phyloP scores from a whole-genome alignment of 2,888 invertebrate genomes.

The Chymomyza procnemis region DNA sequence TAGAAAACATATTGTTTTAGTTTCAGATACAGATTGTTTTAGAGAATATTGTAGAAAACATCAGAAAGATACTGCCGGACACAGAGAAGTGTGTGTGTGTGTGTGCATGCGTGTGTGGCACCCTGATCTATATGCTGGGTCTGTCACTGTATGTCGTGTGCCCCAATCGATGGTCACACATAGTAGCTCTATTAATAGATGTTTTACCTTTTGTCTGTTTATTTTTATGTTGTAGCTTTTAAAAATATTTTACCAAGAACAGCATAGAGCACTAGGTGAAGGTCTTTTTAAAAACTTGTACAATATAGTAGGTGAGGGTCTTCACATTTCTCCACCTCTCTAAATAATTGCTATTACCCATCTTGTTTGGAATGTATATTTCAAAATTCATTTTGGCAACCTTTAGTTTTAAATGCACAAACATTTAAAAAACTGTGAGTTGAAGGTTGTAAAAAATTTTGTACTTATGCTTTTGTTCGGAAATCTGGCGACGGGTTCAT shows the following conservation, averaged over 20 bases:
- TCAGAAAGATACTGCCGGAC: slow-evolving; percentile 38
- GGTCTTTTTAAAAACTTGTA: not conserved
- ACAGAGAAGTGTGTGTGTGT: not conserved
- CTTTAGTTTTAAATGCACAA: too few relatives aligned
- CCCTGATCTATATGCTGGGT: slow-evolving; percentile 37
- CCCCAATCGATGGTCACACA: slow-evolving; percentile 64
- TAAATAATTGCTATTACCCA: not conserved
- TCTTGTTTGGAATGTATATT: not conserved
- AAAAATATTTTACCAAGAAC: slow-evolving; percentile 32
- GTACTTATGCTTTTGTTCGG: too few relatives aligned
- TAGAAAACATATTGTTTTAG: slow-evolving; percentile 39
- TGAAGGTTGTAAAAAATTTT: too few relatives aligned
- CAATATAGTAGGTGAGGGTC: not conserved
- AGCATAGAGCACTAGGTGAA: slow-evolving; percentile 8
- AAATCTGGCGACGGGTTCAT: too few relatives aligned
- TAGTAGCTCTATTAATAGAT: slow-evolving; percentile 45
- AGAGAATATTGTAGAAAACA: slow-evolving; percentile 45
- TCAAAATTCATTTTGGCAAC: too few relatives aligned
- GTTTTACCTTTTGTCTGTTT: slow-evolving; percentile 55
- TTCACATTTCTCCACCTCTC: not conserved
- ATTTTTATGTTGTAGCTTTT: slow-evolving; percentile 38
- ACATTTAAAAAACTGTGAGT: too few relatives aligned
- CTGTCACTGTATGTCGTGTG: slow-evolving; percentile 39
- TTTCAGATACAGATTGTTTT: slow-evolving; percentile 19
- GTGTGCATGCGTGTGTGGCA: slow-evolving; percentile 9